Evolutionary conservation across 2,888 invertebrate species (phyloP).

Genomic region (Meteorus colon): DNA sequence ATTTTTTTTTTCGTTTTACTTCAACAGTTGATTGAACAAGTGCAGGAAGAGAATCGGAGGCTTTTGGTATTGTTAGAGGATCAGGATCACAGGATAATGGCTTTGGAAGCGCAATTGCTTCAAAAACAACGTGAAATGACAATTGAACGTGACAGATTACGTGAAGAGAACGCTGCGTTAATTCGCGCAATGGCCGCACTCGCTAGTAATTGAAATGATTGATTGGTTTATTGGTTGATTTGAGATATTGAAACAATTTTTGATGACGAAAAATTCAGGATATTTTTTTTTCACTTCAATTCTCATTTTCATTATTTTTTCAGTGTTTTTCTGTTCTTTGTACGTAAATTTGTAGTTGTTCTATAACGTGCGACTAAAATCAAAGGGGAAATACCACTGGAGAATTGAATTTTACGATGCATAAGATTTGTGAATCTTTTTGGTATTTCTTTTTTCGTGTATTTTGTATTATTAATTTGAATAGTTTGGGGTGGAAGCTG

Average conservation of each 20-base stretch:
- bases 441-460: no score
- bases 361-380: no score
- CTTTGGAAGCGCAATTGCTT: conserved; percentile 68
- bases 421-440: no score
- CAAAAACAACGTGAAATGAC: conserved; percentile 68
- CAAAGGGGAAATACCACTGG: no score
- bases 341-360: background rate
- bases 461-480: no score
- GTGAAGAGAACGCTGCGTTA: conserved; percentile 69
- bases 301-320: background rate
- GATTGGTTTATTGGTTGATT: conserved; percentile 17
- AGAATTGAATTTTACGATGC: no score
- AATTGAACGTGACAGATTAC: conserved; percentile 67
- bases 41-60: conserved; percentile 71
- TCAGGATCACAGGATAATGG: conserved; percentile 70
- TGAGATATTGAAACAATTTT: background rate
- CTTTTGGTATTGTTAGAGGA: conserved; percentile 70
- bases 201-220: conserved; percentile 60
- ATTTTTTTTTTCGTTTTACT: conserved; percentile 30
- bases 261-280: conserved; percentile 9
- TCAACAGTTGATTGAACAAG: conserved; percentile 68
- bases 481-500: no score
- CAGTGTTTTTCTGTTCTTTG: background rate
- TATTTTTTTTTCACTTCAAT: conserved; percentile 12
- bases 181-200: conserved; percentile 70